These are phyloP conservation scores for Tortricodes alternella DNA, from an alignment of 2,888 invertebrate genomes.

Conservation along the genomic window DNA sequence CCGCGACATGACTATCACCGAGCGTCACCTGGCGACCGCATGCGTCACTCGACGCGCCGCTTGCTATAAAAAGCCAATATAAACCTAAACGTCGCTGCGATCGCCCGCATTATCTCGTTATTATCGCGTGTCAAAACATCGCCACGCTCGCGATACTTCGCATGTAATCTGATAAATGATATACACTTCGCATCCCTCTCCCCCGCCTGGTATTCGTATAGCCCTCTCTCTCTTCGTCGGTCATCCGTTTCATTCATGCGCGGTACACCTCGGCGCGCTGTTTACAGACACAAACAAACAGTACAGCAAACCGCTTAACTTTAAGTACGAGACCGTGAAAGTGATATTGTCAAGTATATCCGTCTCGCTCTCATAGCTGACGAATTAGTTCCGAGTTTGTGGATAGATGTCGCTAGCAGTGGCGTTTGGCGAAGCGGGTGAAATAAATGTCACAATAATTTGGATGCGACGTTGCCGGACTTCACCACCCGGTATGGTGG, in stretches of 20 bases:
- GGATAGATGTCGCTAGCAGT: slow-evolving; percentile 76
- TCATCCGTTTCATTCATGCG: slow-evolving; percentile 83
- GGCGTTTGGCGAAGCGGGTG: slow-evolving; percentile 56
- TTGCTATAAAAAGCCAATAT: slow-evolving; percentile 79
- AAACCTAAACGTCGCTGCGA: slow-evolving; percentile 80
- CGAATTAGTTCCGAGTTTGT: slow-evolving; percentile 46
- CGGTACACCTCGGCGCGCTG: slow-evolving; percentile 79
- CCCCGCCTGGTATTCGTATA: slow-evolving; percentile 51
- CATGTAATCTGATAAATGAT: slow-evolving; percentile 84
- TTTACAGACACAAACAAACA: slow-evolving; percentile 83
- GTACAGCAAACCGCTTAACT: slow-evolving; percentile 83
- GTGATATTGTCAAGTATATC: slow-evolving; percentile 79
- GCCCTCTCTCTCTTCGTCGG: slow-evolving; percentile 61
- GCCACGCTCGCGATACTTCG: slow-evolving; percentile 83
- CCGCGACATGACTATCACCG: slow-evolving; percentile 40
- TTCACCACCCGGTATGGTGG: slow-evolving; percentile 75
- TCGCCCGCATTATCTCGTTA: slow-evolving; percentile 82
- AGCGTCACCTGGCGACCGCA: slow-evolving; percentile 54
- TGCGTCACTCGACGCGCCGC: slow-evolving; percentile 57
- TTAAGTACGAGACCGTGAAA: slow-evolving; percentile 82
- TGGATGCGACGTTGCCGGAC: slow-evolving; percentile 81
- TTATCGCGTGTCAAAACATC: slow-evolving; percentile 84
- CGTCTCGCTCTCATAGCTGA: slow-evolving; percentile 75
- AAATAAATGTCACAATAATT: slow-evolving; percentile 79
- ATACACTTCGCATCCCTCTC: slow-evolving; percentile 80